Evolutionary conservation across 2,113 vertebrate species (phyloP).

Genomic region (Platysteira castanea): DNA sequence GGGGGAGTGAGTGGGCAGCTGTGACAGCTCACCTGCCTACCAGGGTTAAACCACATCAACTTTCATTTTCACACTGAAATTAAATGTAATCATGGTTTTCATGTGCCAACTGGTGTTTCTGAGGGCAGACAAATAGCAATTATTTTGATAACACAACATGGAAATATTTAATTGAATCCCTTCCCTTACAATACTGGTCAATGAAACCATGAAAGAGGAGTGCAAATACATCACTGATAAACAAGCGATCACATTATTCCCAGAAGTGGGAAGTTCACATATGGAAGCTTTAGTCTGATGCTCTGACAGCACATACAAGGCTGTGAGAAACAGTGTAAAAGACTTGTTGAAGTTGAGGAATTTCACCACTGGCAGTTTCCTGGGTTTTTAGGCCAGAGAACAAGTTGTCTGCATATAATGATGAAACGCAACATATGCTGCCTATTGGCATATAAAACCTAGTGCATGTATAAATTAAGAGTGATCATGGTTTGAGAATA

Average conservation of each 20-base stretch:
- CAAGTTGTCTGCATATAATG: background rate
- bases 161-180: background rate
- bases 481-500: background rate
- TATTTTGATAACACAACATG: background rate
- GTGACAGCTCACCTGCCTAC: background rate
- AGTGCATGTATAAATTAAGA: background rate
- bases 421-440: background rate
- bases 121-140: background rate
- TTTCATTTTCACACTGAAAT: background rate
- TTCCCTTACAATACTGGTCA: background rate
- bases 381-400: background rate
- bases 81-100: background rate
- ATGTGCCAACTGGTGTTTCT: background rate
- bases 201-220: background rate
- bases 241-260: background rate
- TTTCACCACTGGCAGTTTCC: background rate
- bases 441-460: background rate
- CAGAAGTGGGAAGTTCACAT: background rate
- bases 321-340: background rate
- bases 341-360: background rate
- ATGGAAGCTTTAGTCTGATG: background rate
- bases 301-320: background rate
- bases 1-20: fast-evolving
- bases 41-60: background rate
- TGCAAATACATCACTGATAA: background rate